These are phyloP conservation scores for Dendroctonus ponderosae DNA, from an alignment of 1,140 invertebrate genomes.

Conservation along the genomic window DNA sequence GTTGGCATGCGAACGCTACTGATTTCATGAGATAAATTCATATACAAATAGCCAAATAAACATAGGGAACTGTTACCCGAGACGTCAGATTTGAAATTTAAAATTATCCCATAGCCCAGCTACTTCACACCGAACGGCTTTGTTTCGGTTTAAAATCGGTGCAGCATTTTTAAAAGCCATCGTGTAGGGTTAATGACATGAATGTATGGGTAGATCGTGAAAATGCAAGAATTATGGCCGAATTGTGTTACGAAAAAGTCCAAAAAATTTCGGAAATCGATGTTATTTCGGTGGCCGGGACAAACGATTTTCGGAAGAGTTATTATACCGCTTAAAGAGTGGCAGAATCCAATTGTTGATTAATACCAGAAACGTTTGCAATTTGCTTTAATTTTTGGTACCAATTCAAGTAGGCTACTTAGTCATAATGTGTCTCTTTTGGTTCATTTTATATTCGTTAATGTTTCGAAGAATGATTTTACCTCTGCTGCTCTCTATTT, in stretches of 20 bases:
- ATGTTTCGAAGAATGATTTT: too few species aligned
- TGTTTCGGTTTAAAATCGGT: conserved; percentile 23
- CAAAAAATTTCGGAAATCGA: conserved; percentile 2
- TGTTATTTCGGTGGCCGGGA: too few species aligned
- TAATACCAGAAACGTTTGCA: too few species aligned
- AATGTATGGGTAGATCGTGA: conserved; percentile 9
- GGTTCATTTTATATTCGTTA: too few species aligned
- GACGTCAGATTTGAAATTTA: conserved; percentile 27
- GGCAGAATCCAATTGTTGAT: too few species aligned
- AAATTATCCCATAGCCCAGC: conserved; percentile 22
- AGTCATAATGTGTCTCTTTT: too few species aligned
- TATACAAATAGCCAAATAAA: conserved; percentile 32
- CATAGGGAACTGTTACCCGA: conserved; percentile 6
- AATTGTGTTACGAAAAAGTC: not conserved
- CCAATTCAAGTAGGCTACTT: too few species aligned
- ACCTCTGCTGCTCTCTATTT: too few species aligned
- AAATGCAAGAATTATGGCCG: conserved; percentile 5
- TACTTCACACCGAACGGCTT: conserved; percentile 18
- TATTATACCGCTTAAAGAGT: too few species aligned
- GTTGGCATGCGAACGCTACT: conserved; percentile 1
- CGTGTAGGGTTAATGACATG: conserved; percentile 21
- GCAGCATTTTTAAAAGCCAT: conserved; percentile 15
- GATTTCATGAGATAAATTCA: conserved; percentile 22
- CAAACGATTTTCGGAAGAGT: too few species aligned
- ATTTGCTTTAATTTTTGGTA: too few species aligned